A percentile compares a stretch with the other conserved stretches of the same genome.
phyloP scores from a whole-genome alignment of 2,797 vertebrate genomes.

The Mycteria americana region DNA sequence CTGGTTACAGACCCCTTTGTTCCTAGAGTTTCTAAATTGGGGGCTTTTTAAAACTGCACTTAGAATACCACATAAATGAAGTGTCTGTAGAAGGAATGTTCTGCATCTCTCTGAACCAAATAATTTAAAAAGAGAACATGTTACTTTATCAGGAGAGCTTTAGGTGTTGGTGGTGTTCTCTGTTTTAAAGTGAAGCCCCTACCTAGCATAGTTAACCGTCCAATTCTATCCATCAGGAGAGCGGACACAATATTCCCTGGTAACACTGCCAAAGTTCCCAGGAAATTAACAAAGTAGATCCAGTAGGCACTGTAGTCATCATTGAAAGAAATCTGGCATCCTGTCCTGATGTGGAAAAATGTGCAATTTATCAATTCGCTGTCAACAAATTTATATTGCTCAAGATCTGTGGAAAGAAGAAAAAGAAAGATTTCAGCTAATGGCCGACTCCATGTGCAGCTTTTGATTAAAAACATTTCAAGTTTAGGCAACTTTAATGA shows the following conservation, averaged over 20 bases:
- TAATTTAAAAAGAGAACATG: not conserved
- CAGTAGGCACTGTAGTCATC: constrained; percentile 98
- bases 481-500: not conserved
- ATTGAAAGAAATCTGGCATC: constrained; percentile 95
- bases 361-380: constrained; percentile 87
- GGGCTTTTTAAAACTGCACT: not conserved
- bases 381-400: constrained; percentile 88
- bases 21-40: not conserved
- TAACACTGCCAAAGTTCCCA: constrained; percentile 92
- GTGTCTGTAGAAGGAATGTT: not conserved
- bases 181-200: constrained; percentile 7
- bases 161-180: not conserved
- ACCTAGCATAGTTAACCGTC: constrained; percentile 91
- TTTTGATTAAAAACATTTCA: constrained; percentile 26
- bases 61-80: not conserved
- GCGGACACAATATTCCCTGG: constrained; percentile 97
- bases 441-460: not conserved
- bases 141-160: not conserved
- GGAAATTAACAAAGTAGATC: constrained; percentile 98
- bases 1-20: not conserved
- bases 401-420: constrained; percentile 84
- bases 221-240: constrained; percentile 96
- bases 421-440: constrained; percentile 8
- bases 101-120: not conserved
- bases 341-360: constrained; percentile 88